Evolutionary conservation across 2,888 invertebrate genomes (phyloP), one percentile per base, ranked within the genome.

Genomic region (Limnephilus auricula): DNA sequence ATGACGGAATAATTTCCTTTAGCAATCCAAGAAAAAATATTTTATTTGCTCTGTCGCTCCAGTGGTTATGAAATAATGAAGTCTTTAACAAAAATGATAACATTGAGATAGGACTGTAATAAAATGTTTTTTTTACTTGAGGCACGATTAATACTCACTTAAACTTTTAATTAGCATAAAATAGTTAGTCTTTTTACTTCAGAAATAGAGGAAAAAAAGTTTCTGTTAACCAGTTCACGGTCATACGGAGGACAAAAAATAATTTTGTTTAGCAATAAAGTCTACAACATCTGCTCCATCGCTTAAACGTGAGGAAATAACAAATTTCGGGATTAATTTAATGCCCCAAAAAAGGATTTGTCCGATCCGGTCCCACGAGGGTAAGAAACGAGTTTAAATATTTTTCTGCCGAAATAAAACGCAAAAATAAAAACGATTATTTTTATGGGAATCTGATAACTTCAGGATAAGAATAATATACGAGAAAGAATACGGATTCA

Each of bases 281-380:
- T 9, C 80, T 34, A 82, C 32, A 82, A 32, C 31, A 32, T 31
- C 32, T 82, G 18, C 80, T 34, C 30, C 80, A 31, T 32, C 15
- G 32, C 80, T 6, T 82, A 34, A 6, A 82, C 80, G 80, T 82
- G 80, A 31, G 32, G 32, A 82, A 32, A 82, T 82, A 82, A 82
- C 80, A 82, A 82, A 82, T 82, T 32, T 82, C 30, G 31, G 80
- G 80, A 82, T 82, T 32, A 82, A 82, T 34, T 2, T 34, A 82
- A 82, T 32, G 80, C 32, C 15, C 32, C 25, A 32, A 32, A 34
- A 82, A 32, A 31, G 80, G 80, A 15, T 82, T 82, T 30, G 80
- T 34, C 65, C 65, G 25, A 65, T 82, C 80, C 32, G 32, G 80
- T 82, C 32, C 32, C 65, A 15, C 80, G 31, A 34, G 32, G 32